These are phyloP conservation scores for Listronotus bonariensis DNA, from an alignment of 1,140 invertebrate genomes.

Conservation along the genomic window DNA sequence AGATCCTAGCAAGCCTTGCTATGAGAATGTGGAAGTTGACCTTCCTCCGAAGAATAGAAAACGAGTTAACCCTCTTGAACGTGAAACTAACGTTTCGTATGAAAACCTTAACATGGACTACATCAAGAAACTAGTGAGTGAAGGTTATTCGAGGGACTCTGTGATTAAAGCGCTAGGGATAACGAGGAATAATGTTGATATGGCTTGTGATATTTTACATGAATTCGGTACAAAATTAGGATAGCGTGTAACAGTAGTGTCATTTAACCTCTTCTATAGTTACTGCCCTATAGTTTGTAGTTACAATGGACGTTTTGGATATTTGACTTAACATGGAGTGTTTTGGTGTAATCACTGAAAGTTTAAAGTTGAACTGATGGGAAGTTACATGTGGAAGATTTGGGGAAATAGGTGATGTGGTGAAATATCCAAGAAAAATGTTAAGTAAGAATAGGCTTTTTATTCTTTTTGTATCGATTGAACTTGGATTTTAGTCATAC, in stretches of 20 bases:
- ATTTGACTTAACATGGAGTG: too few relatives aligned
- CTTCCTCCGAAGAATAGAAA: constrained; percentile 44
- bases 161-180: constrained; percentile 90
- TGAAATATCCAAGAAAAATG: too few relatives aligned
- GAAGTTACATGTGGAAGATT: too few relatives aligned
- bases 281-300: constrained; percentile 1
- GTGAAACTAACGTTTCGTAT: constrained; percentile 63
- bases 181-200: constrained; percentile 88
- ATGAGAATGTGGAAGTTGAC: constrained; percentile 48
- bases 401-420: too few relatives aligned
- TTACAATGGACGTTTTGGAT: too few relatives aligned
- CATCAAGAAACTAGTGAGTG: constrained; percentile 82
- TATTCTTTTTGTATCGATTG: too few relatives aligned
- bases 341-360: too few relatives aligned
- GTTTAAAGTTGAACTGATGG: too few relatives aligned
- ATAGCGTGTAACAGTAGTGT: constrained; percentile 41
- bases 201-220: constrained; percentile 93
- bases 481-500: too few relatives aligned
- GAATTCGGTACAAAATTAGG: constrained; percentile 79
- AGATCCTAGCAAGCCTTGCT: constrained; percentile 28
- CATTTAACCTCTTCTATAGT: constrained; percentile 4
- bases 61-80: constrained; percentile 47
- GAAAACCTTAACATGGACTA: constrained; percentile 92
- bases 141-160: constrained; percentile 87
- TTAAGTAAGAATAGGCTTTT: too few relatives aligned